Evolutionary conservation across 2,797 vertebrate genomes (phyloP), one percentile per base, ranked within the genome.

Genomic region (Alcedo atthis): DNA sequence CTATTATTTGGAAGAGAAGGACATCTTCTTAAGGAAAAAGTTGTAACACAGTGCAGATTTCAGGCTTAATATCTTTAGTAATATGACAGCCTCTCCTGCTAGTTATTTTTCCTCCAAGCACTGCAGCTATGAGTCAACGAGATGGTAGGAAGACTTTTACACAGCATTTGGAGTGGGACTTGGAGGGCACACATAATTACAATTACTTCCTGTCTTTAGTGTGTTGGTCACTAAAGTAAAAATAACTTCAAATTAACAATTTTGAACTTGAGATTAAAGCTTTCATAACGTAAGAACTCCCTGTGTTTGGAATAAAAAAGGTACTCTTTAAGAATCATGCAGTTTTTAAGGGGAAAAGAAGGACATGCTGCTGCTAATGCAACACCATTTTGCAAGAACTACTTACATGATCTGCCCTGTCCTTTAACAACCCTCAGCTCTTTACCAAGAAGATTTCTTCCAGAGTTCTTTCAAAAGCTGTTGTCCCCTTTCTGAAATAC

Each of bases 181-280:
- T 70, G 48, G 74, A 79, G 43, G 66, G 86, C 55, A 91, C 2
- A 15, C 1, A 40, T 82, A 95, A 95, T 87, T 76, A 48, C 49
- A 79, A 5, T 86, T 87, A 61, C 95, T 95, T 93, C 81, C 74
- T 81, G 88, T 79, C 80, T 43, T 68, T 37, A 28, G 43, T 51
- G 30, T 84, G 68, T 93, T 85, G 73, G 49, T 78, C 86, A 59
- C 35, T 63, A 43, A 75, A 83, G 35, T 78, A 89, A 91, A 95
- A 95, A 93, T 84, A 85, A 67, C 59, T 85, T 89, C 15, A 73
- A 87, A 81, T 88, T 79, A 90, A 86, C 80, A 46, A 48, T 76
- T 81, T 90, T 80, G 55, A 85, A 42, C 15, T 59, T 81, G 84
- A 51, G 28, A 43, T 26, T 40, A 59, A 69, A 81, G 55, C 25